These are phyloP conservation scores for Oophaga pumilio DNA, from an alignment of 2,113 vertebrate species.

Conservation along the genomic window DNA sequence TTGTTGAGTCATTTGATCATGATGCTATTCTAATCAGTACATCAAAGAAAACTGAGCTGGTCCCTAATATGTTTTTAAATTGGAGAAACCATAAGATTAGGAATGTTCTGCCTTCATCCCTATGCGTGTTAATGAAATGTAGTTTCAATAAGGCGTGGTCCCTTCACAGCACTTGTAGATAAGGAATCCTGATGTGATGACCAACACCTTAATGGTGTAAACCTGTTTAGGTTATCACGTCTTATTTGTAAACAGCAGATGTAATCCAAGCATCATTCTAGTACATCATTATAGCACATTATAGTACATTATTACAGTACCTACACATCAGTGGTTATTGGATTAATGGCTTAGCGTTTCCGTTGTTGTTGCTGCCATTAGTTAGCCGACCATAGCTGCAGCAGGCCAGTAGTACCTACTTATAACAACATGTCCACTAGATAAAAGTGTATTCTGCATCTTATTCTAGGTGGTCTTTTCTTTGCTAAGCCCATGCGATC, in stretches of 20 bases:
- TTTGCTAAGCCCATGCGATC: constrained; percentile 98
- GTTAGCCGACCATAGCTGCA: background rate
- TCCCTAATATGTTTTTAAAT: background rate
- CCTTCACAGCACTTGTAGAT: background rate
- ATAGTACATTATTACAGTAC: no score
- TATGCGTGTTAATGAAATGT: background rate
- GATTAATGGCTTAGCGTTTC: background rate
- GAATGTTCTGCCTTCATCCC: background rate
- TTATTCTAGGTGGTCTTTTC: constrained; percentile 87
- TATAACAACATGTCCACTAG: background rate
- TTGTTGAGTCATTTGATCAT: background rate
- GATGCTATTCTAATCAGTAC: background rate
- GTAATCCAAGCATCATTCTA: background rate
- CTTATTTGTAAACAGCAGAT: background rate
- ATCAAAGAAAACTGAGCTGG: background rate
- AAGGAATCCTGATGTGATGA: background rate
- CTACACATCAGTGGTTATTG: no score
- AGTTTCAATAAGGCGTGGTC: background rate
- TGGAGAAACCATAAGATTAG: background rate
- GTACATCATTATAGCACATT: background rate
- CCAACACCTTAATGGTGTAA: background rate
- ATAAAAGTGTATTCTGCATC: background rate
- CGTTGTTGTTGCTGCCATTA: background rate
- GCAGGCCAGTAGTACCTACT: background rate
- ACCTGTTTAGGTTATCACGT: background rate